Evolutionary conservation across 2,113 vertebrate species (phyloP).

Genomic region (Platysternon megacephalum): DNA sequence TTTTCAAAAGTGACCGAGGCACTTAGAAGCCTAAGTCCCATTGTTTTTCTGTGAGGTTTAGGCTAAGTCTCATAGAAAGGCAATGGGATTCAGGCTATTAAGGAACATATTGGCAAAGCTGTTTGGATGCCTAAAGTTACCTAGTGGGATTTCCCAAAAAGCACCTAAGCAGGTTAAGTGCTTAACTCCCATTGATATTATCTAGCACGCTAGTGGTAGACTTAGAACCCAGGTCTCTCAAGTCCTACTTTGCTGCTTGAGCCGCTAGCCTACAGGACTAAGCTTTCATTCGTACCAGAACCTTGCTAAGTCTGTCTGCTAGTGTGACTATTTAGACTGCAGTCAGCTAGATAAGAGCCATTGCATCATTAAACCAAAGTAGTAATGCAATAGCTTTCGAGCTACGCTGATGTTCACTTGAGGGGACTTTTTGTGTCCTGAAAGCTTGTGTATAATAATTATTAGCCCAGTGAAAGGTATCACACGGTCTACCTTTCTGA

Average conservation of each 20-base stretch:
- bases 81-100: conserved; percentile 4
- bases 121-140: neutral
- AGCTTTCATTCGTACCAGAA: neutral
- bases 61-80: neutral
- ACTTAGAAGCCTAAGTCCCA: conserved; percentile 26
- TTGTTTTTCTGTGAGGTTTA: conserved; percentile 39
- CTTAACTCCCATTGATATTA: neutral
- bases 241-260: neutral
- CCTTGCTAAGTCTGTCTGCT: conserved; percentile 2
- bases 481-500: neutral
- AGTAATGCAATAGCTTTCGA: neutral
- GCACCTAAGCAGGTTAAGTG: conserved; percentile 12
- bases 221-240: neutral
- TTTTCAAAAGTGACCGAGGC: conserved; percentile 6
- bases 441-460: neutral
- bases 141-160: conserved; percentile 13
- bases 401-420: neutral
- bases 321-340: neutral
- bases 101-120: conserved; percentile 23
- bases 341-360: neutral
- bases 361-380: neutral
- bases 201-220: neutral
- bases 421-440: neutral
- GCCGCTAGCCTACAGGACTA: neutral
- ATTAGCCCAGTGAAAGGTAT: neutral